Conservation (phyloP, 1,140 invertebrate genomes). For the Delia radicum region DNA sequence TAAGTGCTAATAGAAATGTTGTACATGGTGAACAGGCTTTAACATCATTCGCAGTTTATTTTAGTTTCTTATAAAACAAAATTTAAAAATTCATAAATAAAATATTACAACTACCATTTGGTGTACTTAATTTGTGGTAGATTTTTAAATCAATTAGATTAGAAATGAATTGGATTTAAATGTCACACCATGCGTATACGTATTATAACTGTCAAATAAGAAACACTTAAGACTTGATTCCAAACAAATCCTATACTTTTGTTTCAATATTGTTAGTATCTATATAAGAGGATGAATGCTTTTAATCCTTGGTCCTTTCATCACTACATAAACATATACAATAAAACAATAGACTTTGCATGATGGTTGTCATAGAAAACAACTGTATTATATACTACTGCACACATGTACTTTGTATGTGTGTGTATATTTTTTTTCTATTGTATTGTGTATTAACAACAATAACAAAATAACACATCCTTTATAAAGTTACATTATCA, state of each 20-base stretch:
- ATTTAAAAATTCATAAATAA: no score
- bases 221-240: neutral
- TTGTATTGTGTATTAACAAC: no score
- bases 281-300: neutral
- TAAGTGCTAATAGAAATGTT: neutral
- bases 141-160: neutral
- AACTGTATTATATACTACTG: neutral
- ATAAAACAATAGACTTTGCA: neutral
- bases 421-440: neutral
- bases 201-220: neutral
- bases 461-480: no score
- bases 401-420: neutral
- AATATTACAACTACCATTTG: no score
- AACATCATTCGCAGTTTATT: no score
- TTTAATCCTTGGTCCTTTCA: neutral
- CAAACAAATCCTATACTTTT: neutral
- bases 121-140: no score
- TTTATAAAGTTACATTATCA: neutral
- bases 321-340: neutral
- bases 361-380: no score
- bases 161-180: neutral
- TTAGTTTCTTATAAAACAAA: no score
- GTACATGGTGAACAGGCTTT: no score
- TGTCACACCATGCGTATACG: neutral
- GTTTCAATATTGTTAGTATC: neutral